Percentiles rank a stretch among this genome's conserved stretches.
Conservation (phyloP, 1,140 invertebrate species). For the Centruroides vittatus region DNA sequence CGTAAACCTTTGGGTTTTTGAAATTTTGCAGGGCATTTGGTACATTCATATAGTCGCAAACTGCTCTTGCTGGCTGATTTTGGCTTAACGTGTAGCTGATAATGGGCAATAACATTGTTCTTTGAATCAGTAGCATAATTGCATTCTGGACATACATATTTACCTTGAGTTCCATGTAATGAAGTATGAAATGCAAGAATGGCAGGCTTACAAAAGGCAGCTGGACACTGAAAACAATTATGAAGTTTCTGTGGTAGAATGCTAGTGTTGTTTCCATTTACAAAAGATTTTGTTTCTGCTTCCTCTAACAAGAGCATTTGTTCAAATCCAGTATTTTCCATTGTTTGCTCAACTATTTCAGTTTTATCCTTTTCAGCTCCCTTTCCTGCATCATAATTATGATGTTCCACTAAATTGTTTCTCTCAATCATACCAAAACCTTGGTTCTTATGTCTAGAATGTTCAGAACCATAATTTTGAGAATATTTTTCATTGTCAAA, state of each 20-base stretch:
- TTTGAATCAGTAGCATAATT: slow-evolving; percentile 63
- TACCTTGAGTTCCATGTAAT: slow-evolving; percentile 47
- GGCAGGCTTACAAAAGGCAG: slow-evolving; percentile 27
- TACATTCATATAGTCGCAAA: slow-evolving; percentile 31
- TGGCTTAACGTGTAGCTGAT: slow-evolving; percentile 37
- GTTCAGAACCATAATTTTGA: slow-evolving; percentile 53
- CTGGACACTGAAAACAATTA: slow-evolving; percentile 16
- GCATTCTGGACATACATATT: slow-evolving; percentile 61
- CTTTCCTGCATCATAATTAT: too few species aligned
- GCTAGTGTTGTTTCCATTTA: background rate
- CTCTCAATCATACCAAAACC: slow-evolving; percentile 35
- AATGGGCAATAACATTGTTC: slow-evolving; percentile 57
- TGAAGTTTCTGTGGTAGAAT: background rate
- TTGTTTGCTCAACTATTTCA: too few species aligned
- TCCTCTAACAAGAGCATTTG: slow-evolving; percentile 11
- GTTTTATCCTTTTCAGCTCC: too few species aligned
- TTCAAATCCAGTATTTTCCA: background rate
- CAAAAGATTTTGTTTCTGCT: slow-evolving; percentile 1
- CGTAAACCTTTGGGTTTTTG: slow-evolving; percentile 71
- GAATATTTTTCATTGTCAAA: slow-evolving; percentile 25
- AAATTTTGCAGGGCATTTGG: slow-evolving; percentile 73
- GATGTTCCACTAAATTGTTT: too few species aligned
- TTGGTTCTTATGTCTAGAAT: slow-evolving; percentile 55
- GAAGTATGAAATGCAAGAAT: slow-evolving; percentile 54
- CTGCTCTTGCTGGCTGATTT: background rate